phyloP scores from a whole-genome alignment of 30 jellyfish, hydroid and myxozoan genomes.

The Sanderia malayensis region DNA sequence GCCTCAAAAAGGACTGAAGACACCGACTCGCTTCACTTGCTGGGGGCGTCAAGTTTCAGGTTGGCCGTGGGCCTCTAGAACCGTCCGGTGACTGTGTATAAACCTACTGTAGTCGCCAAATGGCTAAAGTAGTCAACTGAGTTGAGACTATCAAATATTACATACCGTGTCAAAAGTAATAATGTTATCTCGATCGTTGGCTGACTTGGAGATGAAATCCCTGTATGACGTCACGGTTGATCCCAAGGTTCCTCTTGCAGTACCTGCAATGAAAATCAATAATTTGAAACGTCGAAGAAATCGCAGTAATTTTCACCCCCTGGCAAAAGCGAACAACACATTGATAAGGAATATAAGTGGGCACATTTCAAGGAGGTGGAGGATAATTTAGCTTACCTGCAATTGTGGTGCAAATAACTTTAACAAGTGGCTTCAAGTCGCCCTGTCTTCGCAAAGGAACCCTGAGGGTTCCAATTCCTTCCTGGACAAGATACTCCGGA shows the following conservation, averaged over 20 bases:
- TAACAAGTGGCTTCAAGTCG: conserved; percentile 67
- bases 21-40: too few species aligned
- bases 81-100: too few species aligned
- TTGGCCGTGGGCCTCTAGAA: too few species aligned
- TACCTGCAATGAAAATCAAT: conserved; percentile 62
- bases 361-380: background rate
- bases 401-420: conserved; percentile 70
- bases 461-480: conserved; percentile 77
- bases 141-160: too few species aligned
- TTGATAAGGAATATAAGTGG: background rate
- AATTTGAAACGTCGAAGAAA: too few species aligned
- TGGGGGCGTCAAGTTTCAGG: too few species aligned
- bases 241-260: conserved; percentile 92
- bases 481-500: conserved; percentile 51
- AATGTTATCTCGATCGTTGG: conserved; percentile 57
- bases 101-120: too few species aligned
- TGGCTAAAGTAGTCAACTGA: too few species aligned
- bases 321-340: too few species aligned
- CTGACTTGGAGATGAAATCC: conserved; percentile 77
- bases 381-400: conserved; percentile 72
- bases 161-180: conserved; percentile 83
- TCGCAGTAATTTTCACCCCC: too few species aligned
- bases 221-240: conserved; percentile 82
- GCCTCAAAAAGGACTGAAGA: too few species aligned
- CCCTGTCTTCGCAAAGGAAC: conserved; percentile 82